phyloP scores from a whole-genome alignment of 2,888 invertebrate species.

The Tenthredo distinguenda region DNA sequence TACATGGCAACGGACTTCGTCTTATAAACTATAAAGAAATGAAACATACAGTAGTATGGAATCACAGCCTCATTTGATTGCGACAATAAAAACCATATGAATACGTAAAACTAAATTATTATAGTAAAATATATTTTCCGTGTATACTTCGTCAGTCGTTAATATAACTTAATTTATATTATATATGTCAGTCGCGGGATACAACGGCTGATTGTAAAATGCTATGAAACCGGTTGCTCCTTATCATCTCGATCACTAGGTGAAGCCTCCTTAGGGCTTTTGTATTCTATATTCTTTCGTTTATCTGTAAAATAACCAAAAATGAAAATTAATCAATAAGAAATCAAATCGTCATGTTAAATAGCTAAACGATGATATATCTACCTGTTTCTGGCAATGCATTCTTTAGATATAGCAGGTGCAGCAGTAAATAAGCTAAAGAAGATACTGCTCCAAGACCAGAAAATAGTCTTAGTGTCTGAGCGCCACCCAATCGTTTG shows the following conservation, averaged over 20 bases:
- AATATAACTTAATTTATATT: neutral
- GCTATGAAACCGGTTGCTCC: neutral
- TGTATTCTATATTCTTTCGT: conserved; percentile 66
- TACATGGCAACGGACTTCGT: neutral
- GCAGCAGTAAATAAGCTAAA: conserved; percentile 77
- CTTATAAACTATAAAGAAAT: neutral
- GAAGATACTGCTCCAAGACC: conserved; percentile 77
- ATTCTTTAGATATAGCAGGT: conserved; percentile 74
- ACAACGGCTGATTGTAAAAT: neutral
- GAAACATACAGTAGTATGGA: neutral
- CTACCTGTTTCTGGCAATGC: conserved; percentile 69
- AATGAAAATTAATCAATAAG: neutral
- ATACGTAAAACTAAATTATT: neutral
- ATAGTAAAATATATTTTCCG: conserved; percentile 6
- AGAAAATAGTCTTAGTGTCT: conserved; percentile 80
- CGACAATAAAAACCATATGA: neutral
- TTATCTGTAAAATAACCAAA: conserved; percentile 59
- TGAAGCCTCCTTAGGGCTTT: conserved; percentile 68
- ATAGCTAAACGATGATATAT: neutral
- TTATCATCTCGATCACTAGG: conserved; percentile 12
- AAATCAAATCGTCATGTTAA: neutral
- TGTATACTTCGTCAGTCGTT: neutral
- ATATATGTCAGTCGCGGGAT: neutral
- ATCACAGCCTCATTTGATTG: conserved; percentile 35
- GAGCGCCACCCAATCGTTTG: conserved; percentile 82